Conservation (phyloP, 2,113 vertebrate genomes). For the Oxyura jamaicensis region DNA sequence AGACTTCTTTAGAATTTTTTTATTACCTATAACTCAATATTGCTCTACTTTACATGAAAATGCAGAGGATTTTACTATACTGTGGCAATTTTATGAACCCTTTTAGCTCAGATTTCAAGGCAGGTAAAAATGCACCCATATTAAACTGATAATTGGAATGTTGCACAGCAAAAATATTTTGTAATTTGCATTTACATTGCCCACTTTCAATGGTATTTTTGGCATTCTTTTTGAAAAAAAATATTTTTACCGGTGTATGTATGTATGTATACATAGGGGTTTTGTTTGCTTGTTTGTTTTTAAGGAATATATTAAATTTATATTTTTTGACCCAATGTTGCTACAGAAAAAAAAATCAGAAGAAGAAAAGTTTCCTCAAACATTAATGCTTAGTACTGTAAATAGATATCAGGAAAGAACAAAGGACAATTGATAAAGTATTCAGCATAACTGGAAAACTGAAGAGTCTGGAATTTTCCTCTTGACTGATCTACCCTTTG, state of each 20-base stretch:
- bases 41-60: neutral
- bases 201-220: neutral
- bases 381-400: neutral
- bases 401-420: neutral
- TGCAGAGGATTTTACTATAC: neutral
- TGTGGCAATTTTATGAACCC: accelerated
- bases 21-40: neutral
- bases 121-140: neutral
- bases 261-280: accelerated
- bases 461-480: neutral
- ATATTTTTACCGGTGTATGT: neutral
- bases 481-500: neutral
- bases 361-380: neutral
- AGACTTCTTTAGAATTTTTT: neutral
- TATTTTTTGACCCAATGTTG: neutral
- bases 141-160: neutral
- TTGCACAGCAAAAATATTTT: neutral
- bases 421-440: neutral
- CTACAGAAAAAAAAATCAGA: neutral
- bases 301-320: neutral
- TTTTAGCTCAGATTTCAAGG: neutral
- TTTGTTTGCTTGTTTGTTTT: neutral
- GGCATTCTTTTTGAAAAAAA: neutral
- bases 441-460: neutral
- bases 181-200: neutral